These are phyloP conservation scores for Chymomyza caudatula DNA, from an alignment of 2,888 invertebrate genomes.

Conservation along the genomic window DNA sequence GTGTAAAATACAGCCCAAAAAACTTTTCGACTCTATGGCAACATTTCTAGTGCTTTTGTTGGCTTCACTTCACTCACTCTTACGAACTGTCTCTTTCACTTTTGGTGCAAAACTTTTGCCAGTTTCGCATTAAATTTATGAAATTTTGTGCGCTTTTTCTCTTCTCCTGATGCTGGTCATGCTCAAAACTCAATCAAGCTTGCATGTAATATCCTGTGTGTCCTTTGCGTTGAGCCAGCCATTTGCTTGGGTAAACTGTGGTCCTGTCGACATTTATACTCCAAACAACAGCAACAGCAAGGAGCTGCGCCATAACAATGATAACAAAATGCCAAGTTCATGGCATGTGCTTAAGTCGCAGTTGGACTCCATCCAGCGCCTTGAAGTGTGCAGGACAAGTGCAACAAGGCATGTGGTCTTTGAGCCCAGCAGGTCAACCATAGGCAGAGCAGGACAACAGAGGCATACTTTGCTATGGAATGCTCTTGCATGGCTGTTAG, in stretches of 20 bases:
- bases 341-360: conserved; percentile 40
- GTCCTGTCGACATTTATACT: conserved; percentile 63
- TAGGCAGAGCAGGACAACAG: conserved; percentile 36
- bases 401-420: conserved; percentile 48
- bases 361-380: conserved; percentile 31
- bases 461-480: conserved; percentile 1
- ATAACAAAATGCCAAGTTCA: conserved; percentile 64
- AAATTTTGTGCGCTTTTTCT: conserved; percentile 42
- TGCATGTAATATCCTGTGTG: conserved; percentile 61
- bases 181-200: conserved; percentile 70
- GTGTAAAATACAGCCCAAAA: conserved; percentile 58
- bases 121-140: conserved; percentile 68
- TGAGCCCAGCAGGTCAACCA: background rate
- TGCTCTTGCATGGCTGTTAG: too few species aligned
- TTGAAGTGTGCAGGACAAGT: conserved; percentile 58
- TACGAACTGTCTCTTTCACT: background rate
- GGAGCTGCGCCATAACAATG: conserved; percentile 48
- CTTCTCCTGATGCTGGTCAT: conserved; percentile 10
- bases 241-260: conserved; percentile 75
- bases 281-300: conserved; percentile 25
- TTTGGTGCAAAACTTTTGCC: conserved; percentile 25
- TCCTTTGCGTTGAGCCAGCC: conserved; percentile 53
- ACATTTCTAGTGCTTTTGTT: too few species aligned
- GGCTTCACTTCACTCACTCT: too few species aligned
- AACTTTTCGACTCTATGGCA: conserved; percentile 21